Evolutionary conservation across 2,888 invertebrate genomes (phyloP).

Genomic region (Acronicta alni): DNA sequence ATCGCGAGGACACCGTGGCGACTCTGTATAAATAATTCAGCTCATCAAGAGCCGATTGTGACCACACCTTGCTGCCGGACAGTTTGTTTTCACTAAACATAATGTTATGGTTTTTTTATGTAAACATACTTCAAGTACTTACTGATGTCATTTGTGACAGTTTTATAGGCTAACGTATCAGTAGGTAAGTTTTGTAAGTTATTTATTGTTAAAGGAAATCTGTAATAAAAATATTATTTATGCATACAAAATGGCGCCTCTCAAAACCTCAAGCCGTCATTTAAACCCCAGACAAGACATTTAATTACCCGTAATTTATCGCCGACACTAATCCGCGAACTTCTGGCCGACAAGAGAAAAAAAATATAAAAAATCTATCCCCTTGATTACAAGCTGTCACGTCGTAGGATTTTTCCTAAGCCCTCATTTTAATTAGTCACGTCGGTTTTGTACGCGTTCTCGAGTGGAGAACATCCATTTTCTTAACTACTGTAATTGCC

Average conservation of each 20-base stretch:
- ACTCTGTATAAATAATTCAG: slow-evolving; percentile 80
- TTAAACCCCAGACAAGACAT: slow-evolving; percentile 76
- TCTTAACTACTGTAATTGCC: slow-evolving; percentile 87
- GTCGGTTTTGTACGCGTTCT: slow-evolving; percentile 71
- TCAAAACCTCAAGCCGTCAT: slow-evolving; percentile 54
- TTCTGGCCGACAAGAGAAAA: slow-evolving; percentile 74
- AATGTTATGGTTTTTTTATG: slow-evolving; percentile 31
- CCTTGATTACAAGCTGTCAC: slow-evolving; percentile 89
- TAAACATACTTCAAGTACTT: slow-evolving; percentile 11
- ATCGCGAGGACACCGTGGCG: slow-evolving; percentile 60
- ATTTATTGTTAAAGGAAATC: slow-evolving; percentile 41
- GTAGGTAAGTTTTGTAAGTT: too few species aligned
- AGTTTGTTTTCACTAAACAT: slow-evolving; percentile 59
- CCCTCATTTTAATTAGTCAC: slow-evolving; percentile 86
- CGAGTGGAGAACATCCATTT: slow-evolving; percentile 83
- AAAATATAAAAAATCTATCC: slow-evolving; percentile 81
- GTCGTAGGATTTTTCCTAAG: slow-evolving; percentile 87
- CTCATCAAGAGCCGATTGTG: slow-evolving; percentile 73
- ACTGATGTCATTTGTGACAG: background rate
- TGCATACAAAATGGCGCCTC: slow-evolving; percentile 54
- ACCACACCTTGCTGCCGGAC: slow-evolving; percentile 48
- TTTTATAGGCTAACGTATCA: too few species aligned
- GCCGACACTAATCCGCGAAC: slow-evolving; percentile 81
- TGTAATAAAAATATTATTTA: slow-evolving; percentile 62
- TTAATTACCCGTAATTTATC: slow-evolving; percentile 88